Evolutionary conservation across 2,797 vertebrate genomes (phyloP).

Genomic region (Pelodytes ibericus): DNA sequence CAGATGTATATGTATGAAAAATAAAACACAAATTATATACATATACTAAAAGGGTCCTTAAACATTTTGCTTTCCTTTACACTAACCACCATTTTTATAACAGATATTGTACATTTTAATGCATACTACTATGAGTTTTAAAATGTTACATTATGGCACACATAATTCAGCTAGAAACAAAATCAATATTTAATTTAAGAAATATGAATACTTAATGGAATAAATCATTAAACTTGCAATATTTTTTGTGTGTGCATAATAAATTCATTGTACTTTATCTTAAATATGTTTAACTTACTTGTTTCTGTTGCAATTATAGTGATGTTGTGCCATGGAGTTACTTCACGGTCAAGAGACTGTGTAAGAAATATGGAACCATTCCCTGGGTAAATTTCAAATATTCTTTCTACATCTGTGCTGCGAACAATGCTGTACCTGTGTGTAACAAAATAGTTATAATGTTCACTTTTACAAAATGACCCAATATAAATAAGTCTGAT

Average conservation of each 20-base stretch:
- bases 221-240: slow-evolving; percentile 14
- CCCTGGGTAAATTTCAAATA: slow-evolving; percentile 89
- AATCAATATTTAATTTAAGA: slow-evolving; percentile 7
- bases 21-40: too few species aligned
- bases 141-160: not conserved
- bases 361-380: slow-evolving; percentile 93
- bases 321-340: slow-evolving; percentile 94
- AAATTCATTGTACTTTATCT: not conserved
- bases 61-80: too few species aligned
- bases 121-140: not conserved
- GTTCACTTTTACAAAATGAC: not conserved
- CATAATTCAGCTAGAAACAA: not conserved
- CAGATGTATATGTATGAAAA: too few species aligned
- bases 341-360: slow-evolving; percentile 90
- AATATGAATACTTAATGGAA: slow-evolving; percentile 29
- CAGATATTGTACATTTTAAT: too few species aligned
- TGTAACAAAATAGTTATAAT: slow-evolving; percentile 31
- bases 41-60: too few species aligned
- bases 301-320: slow-evolving; percentile 92
- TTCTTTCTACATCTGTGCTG: slow-evolving; percentile 88
- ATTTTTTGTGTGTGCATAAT: slow-evolving; percentile 10
- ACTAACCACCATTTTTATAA: too few species aligned
- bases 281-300: slow-evolving; percentile 74
- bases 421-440: slow-evolving; percentile 92
- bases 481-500: too few species aligned